Evolutionary conservation across 2,797 vertebrate genomes (phyloP), one percentile per base, ranked within the genome.

Genomic region (Gambelia wislizenii): DNA sequence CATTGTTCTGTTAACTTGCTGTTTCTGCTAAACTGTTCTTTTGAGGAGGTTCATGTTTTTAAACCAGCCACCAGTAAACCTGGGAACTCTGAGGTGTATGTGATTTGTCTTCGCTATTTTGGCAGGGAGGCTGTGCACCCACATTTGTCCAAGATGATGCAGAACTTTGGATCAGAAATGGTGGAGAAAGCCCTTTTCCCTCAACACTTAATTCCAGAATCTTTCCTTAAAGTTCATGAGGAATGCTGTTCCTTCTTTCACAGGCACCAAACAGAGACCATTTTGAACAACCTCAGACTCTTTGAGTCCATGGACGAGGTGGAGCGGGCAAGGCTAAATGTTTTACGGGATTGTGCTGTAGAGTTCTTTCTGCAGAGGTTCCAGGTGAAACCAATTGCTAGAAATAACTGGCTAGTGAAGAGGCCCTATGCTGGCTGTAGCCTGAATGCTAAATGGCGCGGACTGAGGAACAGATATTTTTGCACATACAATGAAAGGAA

Each of bases 41-140:
- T 99, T 94, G 94, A 95, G 75, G 94, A 97, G 2, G 98, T 99
- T 56, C 97, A 95, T 1, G 94, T 99, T 86, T 98, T 99, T 93
- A 99, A 99, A 96, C 99, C 99, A 0, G 98, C 98, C 86, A 99
- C 99, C 30, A 99, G 99, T 96, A 99, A 99, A 94, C 96, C 99
- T 0, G 99, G 99, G 0, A 99, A 99, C 94, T 99, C 99, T 0
- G 99, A 99, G 94, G 98, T 98, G 77, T 99, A 99, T 47, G 96
- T 98, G 1, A 96, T 99, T 54, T 99, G 98, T 94, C 97, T 98
- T 75, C 93, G 90, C 91, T 99, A 98, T 49, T 92, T 97, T 9
- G 96, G 96, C 75, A 98, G 97, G 92, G 97, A 98, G 3, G 93
- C 92, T 0, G 92, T 98, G 85, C 96, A 97, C 49, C 97, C 94